phyloP scores from a whole-genome alignment of 2,113 vertebrate genomes.

The Phalacrocorax carbo region DNA sequence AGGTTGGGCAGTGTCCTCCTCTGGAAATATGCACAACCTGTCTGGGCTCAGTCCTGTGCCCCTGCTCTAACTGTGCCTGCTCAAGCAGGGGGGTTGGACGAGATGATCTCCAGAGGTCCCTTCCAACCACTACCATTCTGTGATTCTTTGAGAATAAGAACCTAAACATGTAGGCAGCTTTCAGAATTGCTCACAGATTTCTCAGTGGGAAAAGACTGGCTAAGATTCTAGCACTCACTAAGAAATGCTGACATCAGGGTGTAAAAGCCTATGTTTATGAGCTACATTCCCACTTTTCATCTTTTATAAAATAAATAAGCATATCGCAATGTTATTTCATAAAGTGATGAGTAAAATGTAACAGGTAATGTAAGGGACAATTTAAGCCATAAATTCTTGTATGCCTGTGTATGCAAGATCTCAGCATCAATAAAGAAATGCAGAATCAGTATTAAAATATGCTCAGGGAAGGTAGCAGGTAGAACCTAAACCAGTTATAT shows the following conservation, averaged over 20 bases:
- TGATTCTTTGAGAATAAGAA: no score
- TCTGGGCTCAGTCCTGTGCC: no score
- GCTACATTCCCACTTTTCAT: neutral
- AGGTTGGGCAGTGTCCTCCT: no score
- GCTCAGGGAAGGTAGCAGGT: neutral
- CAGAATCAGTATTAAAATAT: neutral
- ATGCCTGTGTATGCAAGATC: neutral
- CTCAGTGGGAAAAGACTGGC: neutral
- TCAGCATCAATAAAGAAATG: neutral
- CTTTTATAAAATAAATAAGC: neutral
- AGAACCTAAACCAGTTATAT: neutral
- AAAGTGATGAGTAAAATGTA: slow-evolving; percentile 14
- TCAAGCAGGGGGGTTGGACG: no score
- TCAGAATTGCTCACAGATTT: neutral
- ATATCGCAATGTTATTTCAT: neutral
- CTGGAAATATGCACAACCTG: no score
- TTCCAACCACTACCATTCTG: no score
- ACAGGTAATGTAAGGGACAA: neutral
- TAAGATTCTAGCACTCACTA: neutral
- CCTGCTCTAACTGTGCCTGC: no score
- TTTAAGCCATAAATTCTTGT: neutral
- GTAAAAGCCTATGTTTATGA: neutral
- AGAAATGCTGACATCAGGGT: neutral
- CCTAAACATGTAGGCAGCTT: no score
- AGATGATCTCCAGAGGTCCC: no score